Base-by-base conservation (phyloP, 23 tunicate species). In the Oikopleura dioica region DNA sequence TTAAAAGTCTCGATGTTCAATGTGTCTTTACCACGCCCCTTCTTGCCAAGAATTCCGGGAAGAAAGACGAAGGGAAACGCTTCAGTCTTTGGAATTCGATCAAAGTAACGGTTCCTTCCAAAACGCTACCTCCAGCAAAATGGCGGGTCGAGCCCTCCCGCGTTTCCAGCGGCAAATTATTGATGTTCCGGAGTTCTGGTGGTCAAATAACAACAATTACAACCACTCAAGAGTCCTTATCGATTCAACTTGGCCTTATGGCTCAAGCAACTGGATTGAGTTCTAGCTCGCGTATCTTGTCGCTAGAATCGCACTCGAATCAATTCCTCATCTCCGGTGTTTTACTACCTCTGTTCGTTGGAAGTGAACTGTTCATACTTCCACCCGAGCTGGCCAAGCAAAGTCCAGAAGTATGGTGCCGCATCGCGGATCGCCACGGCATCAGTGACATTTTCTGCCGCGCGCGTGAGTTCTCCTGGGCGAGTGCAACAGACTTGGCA, bases 91-190 rank as follows among this genome's bases (percentile, higher is more conserved):
- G 72, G 72, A 63, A 4, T 2, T 23, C 30, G 4, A 63, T 63
- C 29, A 63, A 63, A 63, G 33, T 63, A 23, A 28, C 72, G 33
- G 33, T 28, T 63, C 5, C 5, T 23, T 63, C 72, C 29, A 63
- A 63, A 28, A 63, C 72, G 26, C 16, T 21, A 23, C 72, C 72
- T 2, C 72, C 72, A 2, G 30, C 16, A 63, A 63, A 63, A 63
- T 63, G 72, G 72, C 72, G 72, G 5, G 72, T 63, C 72, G 72
- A 63, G 5, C 72, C 72, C 16, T 5, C 72, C 33, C 72, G 72
- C 29, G 26, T 63, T 12, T 2, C 29, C 33, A 31, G 29, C 72
- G 72, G 32, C 30, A 16, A 23, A 21, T 12, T 63, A 12, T 63
- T 63, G 33, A 23, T 63, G 2, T 63, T 63, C 26, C 72, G 72